These are phyloP conservation scores for Nymphicus hollandicus DNA, from an alignment of 2,113 vertebrate genomes.

Conservation along the genomic window DNA sequence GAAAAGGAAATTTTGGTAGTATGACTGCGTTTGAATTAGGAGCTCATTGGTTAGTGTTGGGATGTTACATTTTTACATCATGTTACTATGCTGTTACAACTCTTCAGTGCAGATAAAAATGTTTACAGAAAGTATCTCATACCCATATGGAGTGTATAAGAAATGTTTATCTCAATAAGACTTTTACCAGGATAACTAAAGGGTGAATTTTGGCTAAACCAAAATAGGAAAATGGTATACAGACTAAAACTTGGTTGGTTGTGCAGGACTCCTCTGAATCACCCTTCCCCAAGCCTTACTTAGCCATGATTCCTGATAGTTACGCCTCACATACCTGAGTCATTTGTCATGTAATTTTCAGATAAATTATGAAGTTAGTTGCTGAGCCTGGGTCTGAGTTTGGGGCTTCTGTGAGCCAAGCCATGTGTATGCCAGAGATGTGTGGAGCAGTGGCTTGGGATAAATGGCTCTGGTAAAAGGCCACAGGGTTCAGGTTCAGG, in stretches of 20 bases:
- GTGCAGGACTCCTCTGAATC: background rate
- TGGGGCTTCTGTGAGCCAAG: background rate
- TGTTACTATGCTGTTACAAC: background rate
- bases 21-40: background rate
- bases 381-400: background rate
- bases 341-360: background rate
- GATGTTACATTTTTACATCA: background rate
- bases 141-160: background rate
- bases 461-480: background rate
- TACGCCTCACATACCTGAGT: background rate
- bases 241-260: background rate
- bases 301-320: background rate
- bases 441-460: background rate
- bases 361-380: background rate
- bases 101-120: background rate
- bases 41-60: background rate
- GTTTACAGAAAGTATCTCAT: background rate
- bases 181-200: background rate
- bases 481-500: background rate
- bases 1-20: background rate
- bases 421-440: fast-evolving
- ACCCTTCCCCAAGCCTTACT: background rate
- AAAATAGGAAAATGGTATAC: background rate
- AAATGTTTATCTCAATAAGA: background rate
- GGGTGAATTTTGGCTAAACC: background rate